A percentile compares a stretch with the other conserved stretches of the same genome.
Evolutionary conservation across 2,113 vertebrate species (phyloP).

Genomic region (Chionomys nivalis): DNA sequence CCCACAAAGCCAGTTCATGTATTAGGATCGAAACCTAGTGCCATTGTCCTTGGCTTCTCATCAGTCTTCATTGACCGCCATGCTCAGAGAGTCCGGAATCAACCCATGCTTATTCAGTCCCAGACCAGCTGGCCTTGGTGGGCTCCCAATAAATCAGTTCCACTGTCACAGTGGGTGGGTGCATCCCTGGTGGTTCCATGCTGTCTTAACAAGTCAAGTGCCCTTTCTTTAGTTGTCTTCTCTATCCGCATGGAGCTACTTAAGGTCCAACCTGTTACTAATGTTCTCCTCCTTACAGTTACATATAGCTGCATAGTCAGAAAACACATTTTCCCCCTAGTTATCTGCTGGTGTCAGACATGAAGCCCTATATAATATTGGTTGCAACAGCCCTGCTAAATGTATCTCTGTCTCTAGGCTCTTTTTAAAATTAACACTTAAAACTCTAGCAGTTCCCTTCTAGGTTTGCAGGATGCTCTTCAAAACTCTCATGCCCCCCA

Average conservation of each 20-base stretch:
- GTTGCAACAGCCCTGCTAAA: not conserved
- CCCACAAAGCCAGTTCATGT: too few relatives aligned
- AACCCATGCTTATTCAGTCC: too few relatives aligned
- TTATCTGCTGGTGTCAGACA: not conserved
- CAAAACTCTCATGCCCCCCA: not conserved
- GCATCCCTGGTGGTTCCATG: conserved; percentile 5
- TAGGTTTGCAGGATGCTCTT: not conserved
- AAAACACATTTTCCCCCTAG: not conserved
- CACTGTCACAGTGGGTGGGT: too few relatives aligned
- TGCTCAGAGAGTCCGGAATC: too few relatives aligned
- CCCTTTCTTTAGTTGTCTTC: not conserved
- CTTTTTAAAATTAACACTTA: not conserved
- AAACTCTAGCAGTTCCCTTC: not conserved
- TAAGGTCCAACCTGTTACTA: conserved; percentile 1
- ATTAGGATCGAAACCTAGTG: too few relatives aligned
- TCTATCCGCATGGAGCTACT: not conserved
- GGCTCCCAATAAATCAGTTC: too few relatives aligned
- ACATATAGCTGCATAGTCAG: not conserved
- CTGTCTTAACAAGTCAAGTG: not conserved
- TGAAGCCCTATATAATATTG: not conserved
- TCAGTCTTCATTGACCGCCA: too few relatives aligned
- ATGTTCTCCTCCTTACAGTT: not conserved
- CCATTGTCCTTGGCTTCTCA: too few relatives aligned
- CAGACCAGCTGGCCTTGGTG: too few relatives aligned
- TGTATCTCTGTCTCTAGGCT: not conserved